Evolutionary conservation across 2,797 vertebrate genomes (phyloP), one percentile per base, ranked within the genome.

Genomic region (Dipus sagitta): DNA sequence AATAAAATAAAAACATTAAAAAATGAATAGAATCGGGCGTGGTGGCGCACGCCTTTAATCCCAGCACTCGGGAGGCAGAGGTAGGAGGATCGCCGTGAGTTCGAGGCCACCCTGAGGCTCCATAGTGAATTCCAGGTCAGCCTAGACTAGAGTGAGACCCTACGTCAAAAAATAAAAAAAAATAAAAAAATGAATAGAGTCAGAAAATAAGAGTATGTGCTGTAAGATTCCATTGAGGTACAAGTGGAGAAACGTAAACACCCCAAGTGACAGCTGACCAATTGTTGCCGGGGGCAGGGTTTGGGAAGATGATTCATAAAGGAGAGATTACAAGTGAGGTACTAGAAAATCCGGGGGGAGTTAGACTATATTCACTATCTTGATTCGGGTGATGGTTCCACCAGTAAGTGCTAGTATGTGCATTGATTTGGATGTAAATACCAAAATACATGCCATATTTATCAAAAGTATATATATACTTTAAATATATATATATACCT

Each of bases 171-270:
- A n/a, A n/a, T n/a, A n/a, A n/a, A n/a, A n/a, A n/a, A n/a, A n/a
- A n/a, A n/a, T n/a, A n/a, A 65, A 8, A 20, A 58, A 82, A 85
- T 76, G 21, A 68, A 82, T 58, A 21, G 67, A 94, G 72, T 21
- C 58, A 64, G 23, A 52, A 84, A 71, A 87, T 54, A 67, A n/a
- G 38, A 42, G 4, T 64, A 62, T 34, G 34, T n/a, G 23, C n/a
- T 21, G 0, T 71, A 15, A 80, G 24, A 83, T 64, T 86, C 62
- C 79, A 62, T 68, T 72, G 20, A 52, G 54, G 26, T 60, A 67
- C 76, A 94, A 42, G 24, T 20, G 38, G 74, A 89, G 88, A 94
- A 80, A 76, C 23, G 28, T 77, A 70, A 26, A 13, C 23, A 47
- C 47, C 42, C 42, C 72, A 14, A 79, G 30, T 4, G 38, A 78